These are phyloP conservation scores for Phrynosoma platyrhinos DNA, from an alignment of 2,113 vertebrate species.

Conservation along the genomic window DNA sequence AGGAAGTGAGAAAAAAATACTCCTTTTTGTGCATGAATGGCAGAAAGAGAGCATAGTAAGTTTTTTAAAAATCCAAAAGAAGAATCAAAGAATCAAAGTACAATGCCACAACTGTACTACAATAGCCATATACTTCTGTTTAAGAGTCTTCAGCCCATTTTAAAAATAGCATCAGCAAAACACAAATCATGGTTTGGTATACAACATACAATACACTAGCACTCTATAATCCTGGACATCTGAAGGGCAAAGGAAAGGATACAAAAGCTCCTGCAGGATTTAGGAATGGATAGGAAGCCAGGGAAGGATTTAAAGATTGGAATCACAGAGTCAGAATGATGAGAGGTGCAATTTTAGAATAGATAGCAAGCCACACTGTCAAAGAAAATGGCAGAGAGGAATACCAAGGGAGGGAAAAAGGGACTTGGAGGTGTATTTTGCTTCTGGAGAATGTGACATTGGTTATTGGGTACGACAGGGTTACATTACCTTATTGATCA, in stretches of 20 bases:
- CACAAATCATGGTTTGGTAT: neutral
- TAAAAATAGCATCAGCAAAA: neutral
- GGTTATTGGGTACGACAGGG: too few species aligned
- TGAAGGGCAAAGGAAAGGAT: neutral
- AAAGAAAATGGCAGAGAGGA: too few species aligned
- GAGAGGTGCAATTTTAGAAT: neutral
- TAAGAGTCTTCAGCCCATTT: neutral
- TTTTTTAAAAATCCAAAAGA: neutral
- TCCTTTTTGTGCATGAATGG: neutral
- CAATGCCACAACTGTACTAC: neutral
- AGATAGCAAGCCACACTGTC: neutral
- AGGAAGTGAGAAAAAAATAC: neutral
- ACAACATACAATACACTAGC: neutral
- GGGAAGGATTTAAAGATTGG: neutral
- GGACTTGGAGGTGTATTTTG: too few species aligned
- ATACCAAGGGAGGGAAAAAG: too few species aligned
- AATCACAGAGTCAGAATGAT: neutral
- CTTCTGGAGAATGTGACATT: too few species aligned
- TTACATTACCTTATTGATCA: slow-evolving; percentile 95
- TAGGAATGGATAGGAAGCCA: neutral
- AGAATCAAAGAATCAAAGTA: neutral
- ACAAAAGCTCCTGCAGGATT: neutral
- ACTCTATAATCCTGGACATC: too few species aligned
- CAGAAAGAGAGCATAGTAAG: too few species aligned
- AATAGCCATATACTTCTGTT: neutral